phyloP scores from a whole-genome alignment of 1,140 invertebrate genomes.

The Heliothis virescens region DNA sequence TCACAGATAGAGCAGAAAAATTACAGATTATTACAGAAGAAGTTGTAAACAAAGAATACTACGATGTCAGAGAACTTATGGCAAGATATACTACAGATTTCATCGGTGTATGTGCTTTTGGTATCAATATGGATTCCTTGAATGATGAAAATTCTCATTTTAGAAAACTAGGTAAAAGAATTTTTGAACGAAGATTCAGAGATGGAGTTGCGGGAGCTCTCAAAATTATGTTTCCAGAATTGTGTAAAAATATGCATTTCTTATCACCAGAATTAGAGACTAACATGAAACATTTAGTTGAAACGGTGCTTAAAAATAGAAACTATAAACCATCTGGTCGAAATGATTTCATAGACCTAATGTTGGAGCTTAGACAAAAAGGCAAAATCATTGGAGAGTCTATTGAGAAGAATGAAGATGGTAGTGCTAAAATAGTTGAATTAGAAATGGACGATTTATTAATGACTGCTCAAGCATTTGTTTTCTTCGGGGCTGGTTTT shows the following conservation, averaged over 20 bases:
- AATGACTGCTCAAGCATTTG: constrained; percentile 60
- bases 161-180: constrained; percentile 76
- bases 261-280: constrained; percentile 58
- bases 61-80: constrained; percentile 85
- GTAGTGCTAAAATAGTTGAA: constrained; percentile 51
- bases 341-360: constrained; percentile 86
- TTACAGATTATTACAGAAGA: constrained; percentile 77
- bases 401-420: constrained; percentile 54
- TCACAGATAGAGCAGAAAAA: constrained; percentile 81
- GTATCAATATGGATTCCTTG: constrained; percentile 86
- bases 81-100: constrained; percentile 86
- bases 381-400: constrained; percentile 62
- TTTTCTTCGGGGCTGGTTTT: constrained; percentile 71
- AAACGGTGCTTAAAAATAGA: constrained; percentile 78
- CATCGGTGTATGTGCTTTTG: constrained; percentile 87
- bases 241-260: constrained; percentile 60
- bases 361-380: constrained; percentile 85
- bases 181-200: constrained; percentile 60
- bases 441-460: constrained; percentile 55
- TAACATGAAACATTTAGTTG: constrained; percentile 65
- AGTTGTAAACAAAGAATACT: constrained; percentile 65
- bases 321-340: constrained; percentile 76
- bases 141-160: constrained; percentile 85
- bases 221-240: constrained; percentile 57
- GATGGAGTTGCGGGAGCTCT: constrained; percentile 51